Base-by-base conservation (phyloP, 2,797 vertebrate species). In the Nyctalus aviator region DNA sequence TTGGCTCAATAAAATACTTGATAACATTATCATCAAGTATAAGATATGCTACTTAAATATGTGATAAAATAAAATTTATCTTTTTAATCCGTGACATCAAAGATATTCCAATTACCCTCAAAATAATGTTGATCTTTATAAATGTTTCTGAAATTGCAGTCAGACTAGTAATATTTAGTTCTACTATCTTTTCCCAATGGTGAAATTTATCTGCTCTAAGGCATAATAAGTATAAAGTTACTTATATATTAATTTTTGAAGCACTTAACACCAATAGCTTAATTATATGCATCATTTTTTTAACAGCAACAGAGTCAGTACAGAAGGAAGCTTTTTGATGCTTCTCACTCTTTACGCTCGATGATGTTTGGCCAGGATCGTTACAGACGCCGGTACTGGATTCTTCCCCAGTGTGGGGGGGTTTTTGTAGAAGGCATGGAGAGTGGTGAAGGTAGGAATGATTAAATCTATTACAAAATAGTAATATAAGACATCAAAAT, bases 291-390 rank as follows among this genome's bases (percentile, higher is more conserved):
- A 73, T 15, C 83, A 25, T 62, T 95, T 97, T 37, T 93, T 96
- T 95, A 97, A 97, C 96, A 99, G 99, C 99, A 99, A 98, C 99
- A 99, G 93, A 99, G 98, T 98, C 99, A 99, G 95, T 99, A 99
- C 97, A 98, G 99, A 84, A 99, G 98, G 97, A 99, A 99, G 97
- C 97, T 99, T 48, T 99, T 99, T 93, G 99, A 99, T 88, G 98
- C 99, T 0, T 99, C 99, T 0, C 98, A 99, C 94, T 99, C 98
- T 4, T 97, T 99, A 86, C 99, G 99, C 88, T 99, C 99, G 0
- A 99, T 99, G 98, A 98, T 99, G 98, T 99, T 99, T 25, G 99
- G 99, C 35, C 99, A 99, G 95, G 99, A 99, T 97, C 99, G 99
- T 27, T 99, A 99, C 95, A 98, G 98, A 96, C 99, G 99, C n/a